Conservation (phyloP, 2,888 invertebrate genomes). For the Meghimatium bilineatum region DNA sequence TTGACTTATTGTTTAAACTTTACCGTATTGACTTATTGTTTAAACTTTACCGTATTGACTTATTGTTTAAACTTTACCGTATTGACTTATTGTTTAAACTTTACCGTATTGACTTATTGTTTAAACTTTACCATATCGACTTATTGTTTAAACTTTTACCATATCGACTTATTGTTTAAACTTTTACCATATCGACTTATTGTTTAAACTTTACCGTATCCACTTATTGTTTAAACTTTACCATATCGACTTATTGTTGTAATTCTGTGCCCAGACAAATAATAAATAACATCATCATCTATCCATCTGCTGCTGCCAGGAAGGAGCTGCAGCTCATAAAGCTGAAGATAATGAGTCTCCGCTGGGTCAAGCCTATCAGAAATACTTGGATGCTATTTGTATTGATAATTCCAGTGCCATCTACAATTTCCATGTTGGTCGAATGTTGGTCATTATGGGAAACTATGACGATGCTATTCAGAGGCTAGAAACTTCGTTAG, state of each 20-base stretch:
- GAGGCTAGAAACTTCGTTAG: slow-evolving; percentile 71
- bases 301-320: slow-evolving; percentile 57
- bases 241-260: background rate
- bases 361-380: slow-evolving; percentile 75
- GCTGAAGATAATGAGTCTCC: slow-evolving; percentile 71
- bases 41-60: no score
- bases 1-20: no score
- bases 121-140: no score
- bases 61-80: no score
- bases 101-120: no score
- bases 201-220: no score
- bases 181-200: no score
- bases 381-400: slow-evolving; percentile 74
- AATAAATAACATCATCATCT: background rate
- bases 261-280: background rate
- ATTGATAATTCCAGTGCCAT: slow-evolving; percentile 73
- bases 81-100: no score
- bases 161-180: no score
- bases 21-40: no score
- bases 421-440: slow-evolving; percentile 75
- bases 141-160: no score
- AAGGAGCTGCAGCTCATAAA: slow-evolving; percentile 75
- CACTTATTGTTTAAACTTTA: no score
- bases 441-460: slow-evolving; percentile 73
- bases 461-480: slow-evolving; percentile 73